These are phyloP conservation scores for Apodemus speciosus DNA, from an alignment of 2,113 vertebrate genomes.

Conservation along the genomic window DNA sequence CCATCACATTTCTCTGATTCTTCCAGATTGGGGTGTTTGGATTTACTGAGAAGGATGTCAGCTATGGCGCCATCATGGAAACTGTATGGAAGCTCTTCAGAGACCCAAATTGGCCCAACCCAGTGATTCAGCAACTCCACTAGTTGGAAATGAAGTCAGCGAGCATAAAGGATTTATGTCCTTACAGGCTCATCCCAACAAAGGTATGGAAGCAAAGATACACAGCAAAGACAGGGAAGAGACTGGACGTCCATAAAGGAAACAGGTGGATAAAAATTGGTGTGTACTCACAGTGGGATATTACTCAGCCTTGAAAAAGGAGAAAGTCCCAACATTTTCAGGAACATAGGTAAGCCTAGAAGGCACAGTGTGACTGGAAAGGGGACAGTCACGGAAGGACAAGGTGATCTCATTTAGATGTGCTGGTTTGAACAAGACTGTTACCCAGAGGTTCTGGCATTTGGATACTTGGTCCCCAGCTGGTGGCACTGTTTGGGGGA, in stretches of 20 bases:
- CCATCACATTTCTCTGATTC: rapidly evolving
- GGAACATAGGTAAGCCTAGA: background rate
- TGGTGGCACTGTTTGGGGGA: background rate
- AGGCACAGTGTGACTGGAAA: background rate
- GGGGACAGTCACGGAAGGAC: background rate
- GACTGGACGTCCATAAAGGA: background rate
- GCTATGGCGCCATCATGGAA: too few relatives aligned
- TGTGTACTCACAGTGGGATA: rapidly evolving
- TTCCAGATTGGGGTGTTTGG: rapidly evolving
- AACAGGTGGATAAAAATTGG: background rate
- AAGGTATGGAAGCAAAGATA: too few relatives aligned
- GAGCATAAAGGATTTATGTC: background rate
- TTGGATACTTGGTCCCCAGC: background rate
- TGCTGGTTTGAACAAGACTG: background rate
- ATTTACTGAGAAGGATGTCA: background rate
- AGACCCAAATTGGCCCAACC: background rate
- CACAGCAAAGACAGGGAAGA: background rate
- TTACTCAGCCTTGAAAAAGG: background rate
- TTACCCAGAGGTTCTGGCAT: background rate
- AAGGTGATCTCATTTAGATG: background rate
- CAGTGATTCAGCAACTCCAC: background rate
- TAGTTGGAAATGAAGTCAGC: background rate
- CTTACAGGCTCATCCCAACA: too few relatives aligned
- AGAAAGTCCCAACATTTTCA: background rate
- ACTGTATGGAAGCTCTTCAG: too few relatives aligned